Evolutionary conservation across 2,888 invertebrate genomes (phyloP), one percentile per base, ranked within the genome.

Genomic region (Hemaris fuciformis): DNA sequence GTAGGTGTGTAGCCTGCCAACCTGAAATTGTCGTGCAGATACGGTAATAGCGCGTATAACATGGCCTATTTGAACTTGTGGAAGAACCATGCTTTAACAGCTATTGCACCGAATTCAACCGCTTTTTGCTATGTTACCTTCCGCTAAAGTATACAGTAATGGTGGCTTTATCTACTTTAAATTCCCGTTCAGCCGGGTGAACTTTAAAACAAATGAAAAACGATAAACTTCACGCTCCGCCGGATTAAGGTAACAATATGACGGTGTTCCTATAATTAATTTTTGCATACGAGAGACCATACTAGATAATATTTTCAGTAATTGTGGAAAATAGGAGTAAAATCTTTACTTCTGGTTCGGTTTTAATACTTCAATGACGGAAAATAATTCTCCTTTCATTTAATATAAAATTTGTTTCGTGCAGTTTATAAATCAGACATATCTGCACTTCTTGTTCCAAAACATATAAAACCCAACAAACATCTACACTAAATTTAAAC

Each of bases 161-260:
- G 31, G 8, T 15, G 18, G 53, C 10, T 53, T 53, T 53, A 27
- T 31, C 27, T 31, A 27, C 53, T 31, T 53, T 15, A 53, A 18
- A 31, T 53, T 31, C 18, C 3, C 53, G 31, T 53, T 53, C 31
- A 53, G 27, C 31, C 31, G 53, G 31, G 31, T 31, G 31, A 53
- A 53, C 31, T 53, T 53, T 53, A 53, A 53, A 25, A 58, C 8
- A 38, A 34, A 34, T 46, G 34, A 31, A 59, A 46, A 45, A 59
- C 31, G 34, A 46, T 34, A 46, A 59, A 59, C 5, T 23, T 23
- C 34, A 57, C 57, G 38, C n/a, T 34, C 20, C 27, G 27, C 22
- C 31, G 22, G 46, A 15, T 59, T 22, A 46, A 38, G 34, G 31
- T 59, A 7, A 22, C 22, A 38, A 41, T n/a, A 53, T 53, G 27